phyloP scores from a whole-genome alignment of 1,140 invertebrate genomes.

The Leptinotarsa undecemlineata region DNA sequence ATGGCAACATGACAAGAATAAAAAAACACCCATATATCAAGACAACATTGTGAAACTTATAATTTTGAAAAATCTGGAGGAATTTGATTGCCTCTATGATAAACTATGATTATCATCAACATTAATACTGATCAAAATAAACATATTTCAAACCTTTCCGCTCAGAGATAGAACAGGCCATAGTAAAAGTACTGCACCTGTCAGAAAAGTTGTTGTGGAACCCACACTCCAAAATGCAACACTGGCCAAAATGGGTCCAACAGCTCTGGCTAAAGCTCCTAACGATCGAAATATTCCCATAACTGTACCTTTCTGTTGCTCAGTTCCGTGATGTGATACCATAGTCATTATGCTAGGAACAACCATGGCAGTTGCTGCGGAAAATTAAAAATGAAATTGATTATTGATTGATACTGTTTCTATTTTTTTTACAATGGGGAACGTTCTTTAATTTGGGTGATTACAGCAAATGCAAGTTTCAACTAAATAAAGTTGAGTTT shows the following conservation, averaged over 20 bases:
- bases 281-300: conserved; percentile 93
- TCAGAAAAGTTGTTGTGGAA: conserved; percentile 72
- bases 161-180: conserved; percentile 61
- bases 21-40: background rate
- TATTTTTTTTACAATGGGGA: no score
- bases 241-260: conserved; percentile 88
- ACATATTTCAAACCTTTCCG: background rate
- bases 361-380: conserved; percentile 85
- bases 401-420: no score
- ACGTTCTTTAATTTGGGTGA: no score
- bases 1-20: background rate
- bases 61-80: background rate
- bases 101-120: background rate
- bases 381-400: no score
- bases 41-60: background rate
- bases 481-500: no score
- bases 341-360: conserved; percentile 92
- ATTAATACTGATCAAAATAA: background rate
- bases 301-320: conserved; percentile 87
- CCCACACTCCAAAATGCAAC: conserved; percentile 83
- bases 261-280: conserved; percentile 88
- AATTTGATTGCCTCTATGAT: background rate
- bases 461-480: no score
- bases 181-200: conserved; percentile 69
- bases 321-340: conserved; percentile 80